Conservation (phyloP, 37 sponge, comb jelly and placozoan species). For the Agelas oroides region DNA sequence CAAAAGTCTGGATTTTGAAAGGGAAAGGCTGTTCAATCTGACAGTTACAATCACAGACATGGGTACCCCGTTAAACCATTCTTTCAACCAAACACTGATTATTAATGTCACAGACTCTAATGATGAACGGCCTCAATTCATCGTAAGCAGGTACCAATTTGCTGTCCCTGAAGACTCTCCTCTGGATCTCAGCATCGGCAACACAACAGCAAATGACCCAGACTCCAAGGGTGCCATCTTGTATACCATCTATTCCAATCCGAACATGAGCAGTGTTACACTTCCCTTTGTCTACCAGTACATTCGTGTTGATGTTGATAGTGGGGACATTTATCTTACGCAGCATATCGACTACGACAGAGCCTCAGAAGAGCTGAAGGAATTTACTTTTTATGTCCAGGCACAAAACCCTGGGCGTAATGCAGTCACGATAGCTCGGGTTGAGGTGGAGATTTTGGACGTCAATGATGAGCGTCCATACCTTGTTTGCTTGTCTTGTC, state of each 20-base stretch:
- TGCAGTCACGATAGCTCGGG: neutral
- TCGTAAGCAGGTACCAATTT: constrained; percentile 20
- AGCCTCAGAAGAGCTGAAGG: neutral
- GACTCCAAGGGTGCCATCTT: constrained; percentile 1
- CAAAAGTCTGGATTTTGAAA: constrained; percentile 43
- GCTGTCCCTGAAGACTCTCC: constrained; percentile 45
- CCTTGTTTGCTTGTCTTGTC: neutral
- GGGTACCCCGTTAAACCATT: constrained; percentile 24
- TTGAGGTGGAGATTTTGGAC: neutral
- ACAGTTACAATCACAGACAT: constrained; percentile 53
- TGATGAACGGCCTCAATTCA: constrained; percentile 59
- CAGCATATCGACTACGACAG: constrained; percentile 30
- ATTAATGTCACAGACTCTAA: constrained; percentile 24
- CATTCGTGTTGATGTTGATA: constrained; percentile 24
- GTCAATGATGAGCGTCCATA: constrained; percentile 40
- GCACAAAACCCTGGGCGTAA: constrained; percentile 5
- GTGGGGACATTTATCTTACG: constrained; percentile 54
- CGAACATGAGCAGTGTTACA: neutral
- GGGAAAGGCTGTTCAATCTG: constrained; percentile 26
- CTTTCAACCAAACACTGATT: constrained; percentile 1
- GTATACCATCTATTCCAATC: constrained; percentile 1
- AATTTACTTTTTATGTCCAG: constrained; percentile 16
- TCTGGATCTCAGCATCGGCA: constrained; percentile 3
- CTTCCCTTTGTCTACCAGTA: neutral
- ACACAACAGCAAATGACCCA: neutral